Conservation (phyloP, 2,888 invertebrate genomes). For the Diabrotica balteata region DNA sequence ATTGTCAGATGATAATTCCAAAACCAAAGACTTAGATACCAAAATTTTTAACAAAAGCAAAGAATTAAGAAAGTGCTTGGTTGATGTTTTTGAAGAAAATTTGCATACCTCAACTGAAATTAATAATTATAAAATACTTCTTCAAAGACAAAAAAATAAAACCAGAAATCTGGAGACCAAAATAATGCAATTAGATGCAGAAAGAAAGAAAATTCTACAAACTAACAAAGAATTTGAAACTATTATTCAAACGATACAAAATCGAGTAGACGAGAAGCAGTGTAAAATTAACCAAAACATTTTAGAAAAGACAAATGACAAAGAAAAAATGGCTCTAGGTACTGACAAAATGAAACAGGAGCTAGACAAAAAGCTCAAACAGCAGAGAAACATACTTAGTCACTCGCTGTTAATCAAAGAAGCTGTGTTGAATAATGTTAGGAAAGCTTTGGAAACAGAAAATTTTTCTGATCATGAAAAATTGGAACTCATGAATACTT, state of each 20-base stretch:
- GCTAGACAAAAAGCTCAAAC: slow-evolving; percentile 67
- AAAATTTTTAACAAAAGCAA: slow-evolving; percentile 72
- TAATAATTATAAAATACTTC: slow-evolving; percentile 61
- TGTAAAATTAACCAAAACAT: slow-evolving; percentile 69
- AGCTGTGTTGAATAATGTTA: slow-evolving; percentile 63
- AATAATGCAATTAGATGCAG: slow-evolving; percentile 65
- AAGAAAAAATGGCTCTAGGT: slow-evolving; percentile 72
- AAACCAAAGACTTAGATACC: slow-evolving; percentile 65
- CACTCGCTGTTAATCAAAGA: slow-evolving; percentile 68
- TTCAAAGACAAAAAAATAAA: slow-evolving; percentile 73
- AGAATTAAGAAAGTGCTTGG: slow-evolving; percentile 69
- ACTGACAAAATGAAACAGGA: slow-evolving; percentile 79
- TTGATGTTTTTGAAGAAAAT: slow-evolving; percentile 76
- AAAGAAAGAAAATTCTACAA: background rate
- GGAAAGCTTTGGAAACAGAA: slow-evolving; percentile 39
- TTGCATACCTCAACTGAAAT: slow-evolving; percentile 70
- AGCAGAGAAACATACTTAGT: slow-evolving; percentile 64
- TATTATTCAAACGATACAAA: background rate
- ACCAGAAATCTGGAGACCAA: slow-evolving; percentile 72
- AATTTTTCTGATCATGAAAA: background rate
- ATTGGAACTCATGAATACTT: slow-evolving; percentile 8
- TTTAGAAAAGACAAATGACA: slow-evolving; percentile 71
- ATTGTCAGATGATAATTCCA: slow-evolving; percentile 67
- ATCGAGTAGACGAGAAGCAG: slow-evolving; percentile 59
- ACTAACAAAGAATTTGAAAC: background rate